Base-by-base conservation (phyloP, 2,113 vertebrate species). In the Psettodes erumei region DNA sequence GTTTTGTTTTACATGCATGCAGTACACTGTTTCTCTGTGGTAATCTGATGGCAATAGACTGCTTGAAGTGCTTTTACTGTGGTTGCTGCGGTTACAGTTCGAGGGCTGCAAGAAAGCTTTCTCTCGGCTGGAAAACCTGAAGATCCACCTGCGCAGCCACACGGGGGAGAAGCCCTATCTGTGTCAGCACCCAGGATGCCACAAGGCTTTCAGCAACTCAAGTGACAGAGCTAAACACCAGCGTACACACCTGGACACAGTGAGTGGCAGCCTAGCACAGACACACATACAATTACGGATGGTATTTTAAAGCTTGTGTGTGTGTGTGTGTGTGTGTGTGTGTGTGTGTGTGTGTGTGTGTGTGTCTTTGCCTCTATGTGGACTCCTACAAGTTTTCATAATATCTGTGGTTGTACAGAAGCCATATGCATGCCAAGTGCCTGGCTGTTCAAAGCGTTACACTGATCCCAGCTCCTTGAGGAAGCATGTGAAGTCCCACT, bases 181-280 rank as follows among this genome's bases (percentile, higher is more conserved):
- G 32, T 99, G 98, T 89, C 97, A 98, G 77, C 95, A 99, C 68
- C 95, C 95, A 0, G 96, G 96, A 81, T 99, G 98, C 88, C 94
- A 95, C 90, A 99, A 99, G 90, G 96, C 98, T 0, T 99, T 99
- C 95, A 99, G 97, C 91, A 99, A 99, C 95, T 98, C 97, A 75
- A 99, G 98, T 0, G 98, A 99, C 88, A 95, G 98, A 0, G 97
- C 98, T 83, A 99, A 99, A 82, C 98, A 99, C 89, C 97, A 99
- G 93, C 95, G 97, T 68, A 99, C 97, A 7, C 98, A 99, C 86
- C 87, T 98, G 92, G 96, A 95, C 86, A 94, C 91, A 4, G 94
- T 95, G 86, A 93, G 92, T 77, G 27, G 38, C 64, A 56, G 56
- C 47, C 30, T 8, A 27, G 30, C 50, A 62, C n/a, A 38, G 25